A percentile compares a stretch with the other conserved stretches of the same genome.
phyloP scores from a whole-genome alignment of 2,113 vertebrate species.

The Nibea coibor region DNA sequence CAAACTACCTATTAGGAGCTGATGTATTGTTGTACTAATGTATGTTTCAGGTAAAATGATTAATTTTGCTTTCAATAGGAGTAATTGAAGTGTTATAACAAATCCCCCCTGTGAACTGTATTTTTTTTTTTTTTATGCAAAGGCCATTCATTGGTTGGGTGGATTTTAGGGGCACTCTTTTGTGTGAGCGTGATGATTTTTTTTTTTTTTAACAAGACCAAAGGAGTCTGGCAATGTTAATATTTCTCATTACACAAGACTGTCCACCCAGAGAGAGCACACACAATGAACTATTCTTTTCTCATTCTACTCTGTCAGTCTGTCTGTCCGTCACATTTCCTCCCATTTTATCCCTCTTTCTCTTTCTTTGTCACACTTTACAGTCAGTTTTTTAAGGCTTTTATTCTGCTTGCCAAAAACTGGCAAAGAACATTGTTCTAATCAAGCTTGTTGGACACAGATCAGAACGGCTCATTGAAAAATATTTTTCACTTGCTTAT shows the following conservation, averaged over 20 bases:
- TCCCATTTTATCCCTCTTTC: constrained; percentile 29
- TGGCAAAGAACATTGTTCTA: constrained; percentile 64
- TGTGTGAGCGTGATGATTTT: constrained; percentile 56
- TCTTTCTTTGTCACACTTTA: constrained; percentile 46
- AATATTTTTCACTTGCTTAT: constrained; percentile 39
- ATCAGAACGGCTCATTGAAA: constrained; percentile 53
- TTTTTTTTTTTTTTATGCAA: constrained; percentile 9
- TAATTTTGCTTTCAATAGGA: constrained; percentile 31
- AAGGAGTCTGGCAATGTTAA: constrained; percentile 70
- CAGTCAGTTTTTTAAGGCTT: constrained; percentile 49
- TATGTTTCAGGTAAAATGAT: constrained; percentile 46
- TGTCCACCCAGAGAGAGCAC: constrained; percentile 60
- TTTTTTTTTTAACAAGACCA: constrained; percentile 52
- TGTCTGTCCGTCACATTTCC: constrained; percentile 35
- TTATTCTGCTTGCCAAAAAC: constrained; percentile 23
- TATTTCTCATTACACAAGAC: constrained; percentile 77
- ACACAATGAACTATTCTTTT: constrained; percentile 72
- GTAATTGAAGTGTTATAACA: constrained; percentile 48
- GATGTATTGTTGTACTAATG: constrained; percentile 27
- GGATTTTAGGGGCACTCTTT: constrained; percentile 65
- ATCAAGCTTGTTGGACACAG: constrained; percentile 63
- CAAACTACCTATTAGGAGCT: constrained; percentile 5
- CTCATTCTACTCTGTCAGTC: constrained; percentile 45
- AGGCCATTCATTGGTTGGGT: constrained; percentile 59
- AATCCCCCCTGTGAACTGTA: constrained; percentile 8